These are phyloP conservation scores for Onychomys leucogaster DNA, from an alignment of 2,797 vertebrate species.

Conservation along the genomic window DNA sequence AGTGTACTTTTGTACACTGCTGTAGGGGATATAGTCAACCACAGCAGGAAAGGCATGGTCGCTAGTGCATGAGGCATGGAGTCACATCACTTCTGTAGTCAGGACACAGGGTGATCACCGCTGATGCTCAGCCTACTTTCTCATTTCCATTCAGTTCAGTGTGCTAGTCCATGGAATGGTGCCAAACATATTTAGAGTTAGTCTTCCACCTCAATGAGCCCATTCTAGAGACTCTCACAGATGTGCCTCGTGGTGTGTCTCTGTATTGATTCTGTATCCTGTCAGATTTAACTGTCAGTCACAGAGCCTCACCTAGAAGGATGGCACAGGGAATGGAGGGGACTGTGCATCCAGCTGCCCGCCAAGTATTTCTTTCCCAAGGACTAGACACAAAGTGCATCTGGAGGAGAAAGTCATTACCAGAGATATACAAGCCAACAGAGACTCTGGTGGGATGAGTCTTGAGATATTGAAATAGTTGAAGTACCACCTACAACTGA, in stretches of 20 bases:
- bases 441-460: not conserved
- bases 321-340: fast-evolving
- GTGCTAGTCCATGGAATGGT: fast-evolving
- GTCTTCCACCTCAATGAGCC: not conserved
- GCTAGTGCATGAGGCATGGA: no score
- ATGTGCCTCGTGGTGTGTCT: not conserved
- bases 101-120: not conserved
- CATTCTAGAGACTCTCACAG: not conserved
- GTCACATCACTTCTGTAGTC: no score
- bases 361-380: not conserved
- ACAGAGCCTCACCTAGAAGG: not conserved
- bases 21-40: not conserved
- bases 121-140: not conserved
- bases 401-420: not conserved
- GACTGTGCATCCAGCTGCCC: not conserved
- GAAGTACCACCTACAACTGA: not conserved
- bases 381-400: not conserved
- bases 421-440: not conserved
- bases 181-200: not conserved
- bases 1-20: not conserved
- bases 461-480: not conserved
- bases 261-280: not conserved
- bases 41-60: not conserved
- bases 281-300: not conserved
- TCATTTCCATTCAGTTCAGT: not conserved